A percentile compares a stretch with the other conserved stretches of the same genome.
These are phyloP conservation scores for Oopsacas minuta DNA, from an alignment of 37 sponge, comb jelly and placozoan genomes.

Conservation along the genomic window DNA sequence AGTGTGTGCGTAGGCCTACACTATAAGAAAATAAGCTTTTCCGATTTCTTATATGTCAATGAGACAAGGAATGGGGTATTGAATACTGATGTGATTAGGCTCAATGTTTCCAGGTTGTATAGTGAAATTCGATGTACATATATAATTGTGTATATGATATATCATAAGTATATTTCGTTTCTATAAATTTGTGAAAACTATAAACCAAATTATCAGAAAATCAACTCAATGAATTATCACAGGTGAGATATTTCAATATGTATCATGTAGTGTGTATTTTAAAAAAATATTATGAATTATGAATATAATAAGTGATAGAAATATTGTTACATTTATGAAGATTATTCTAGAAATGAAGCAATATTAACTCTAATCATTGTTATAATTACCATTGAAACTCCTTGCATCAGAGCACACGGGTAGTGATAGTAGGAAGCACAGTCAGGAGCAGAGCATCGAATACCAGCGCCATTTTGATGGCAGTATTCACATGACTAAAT, in stretches of 20 bases:
- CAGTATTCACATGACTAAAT: not conserved
- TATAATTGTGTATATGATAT: not conserved
- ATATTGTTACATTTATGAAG: too few species aligned
- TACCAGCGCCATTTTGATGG: not conserved
- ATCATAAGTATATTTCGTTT: too few species aligned
- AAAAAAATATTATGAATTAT: too few species aligned
- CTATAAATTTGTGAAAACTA: too few species aligned
- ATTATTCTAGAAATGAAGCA: too few species aligned
- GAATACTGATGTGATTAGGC: conserved; percentile 11
- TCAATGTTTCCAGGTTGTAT: not conserved
- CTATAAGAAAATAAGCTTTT: not conserved
- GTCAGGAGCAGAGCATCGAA: conserved; percentile 6
- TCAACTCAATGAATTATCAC: too few species aligned
- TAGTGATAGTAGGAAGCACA: not conserved
- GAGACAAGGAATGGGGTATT: not conserved
- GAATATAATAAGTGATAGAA: too few species aligned
- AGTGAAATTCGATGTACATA: not conserved
- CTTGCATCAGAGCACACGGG: conserved; percentile 1
- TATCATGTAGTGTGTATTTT: too few species aligned
- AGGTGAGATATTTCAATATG: too few species aligned
- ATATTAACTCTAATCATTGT: too few species aligned
- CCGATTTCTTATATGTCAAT: not conserved
- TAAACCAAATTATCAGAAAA: too few species aligned
- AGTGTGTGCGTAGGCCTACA: not conserved
- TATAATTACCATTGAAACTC: conserved; percentile 7